Evolutionary conservation across 2,113 vertebrate species (phyloP).

Genomic region (Heptranchias perlo): DNA sequence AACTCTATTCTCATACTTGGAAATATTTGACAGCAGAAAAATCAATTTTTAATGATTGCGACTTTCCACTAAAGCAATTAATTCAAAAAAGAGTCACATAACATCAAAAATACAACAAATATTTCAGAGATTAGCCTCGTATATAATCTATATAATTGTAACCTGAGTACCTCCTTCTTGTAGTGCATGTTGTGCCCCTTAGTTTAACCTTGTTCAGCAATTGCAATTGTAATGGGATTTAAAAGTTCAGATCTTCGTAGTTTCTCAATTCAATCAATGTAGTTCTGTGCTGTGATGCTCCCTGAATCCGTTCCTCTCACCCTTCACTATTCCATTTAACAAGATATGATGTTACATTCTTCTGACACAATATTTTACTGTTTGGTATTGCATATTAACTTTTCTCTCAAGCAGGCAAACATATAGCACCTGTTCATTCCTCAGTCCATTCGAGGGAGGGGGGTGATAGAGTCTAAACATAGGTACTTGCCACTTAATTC

Average conservation of each 20-base stretch:
- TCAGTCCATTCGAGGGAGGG: neutral
- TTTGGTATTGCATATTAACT: neutral
- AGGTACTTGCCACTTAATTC: neutral
- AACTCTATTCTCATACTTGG: neutral
- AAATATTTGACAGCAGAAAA: neutral
- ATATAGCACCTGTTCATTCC: neutral
- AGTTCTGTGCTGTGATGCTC: neutral
- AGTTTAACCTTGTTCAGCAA: neutral
- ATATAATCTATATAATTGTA: neutral
- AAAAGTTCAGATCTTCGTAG: neutral
- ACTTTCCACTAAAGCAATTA: neutral
- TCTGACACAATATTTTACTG: neutral
- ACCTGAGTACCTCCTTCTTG: neutral
- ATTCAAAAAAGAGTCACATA: neutral
- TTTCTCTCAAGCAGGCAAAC: neutral
- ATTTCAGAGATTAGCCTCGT: neutral
- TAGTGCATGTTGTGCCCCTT: neutral
- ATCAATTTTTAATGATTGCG: neutral
- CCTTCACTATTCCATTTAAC: neutral
- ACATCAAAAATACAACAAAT: neutral
- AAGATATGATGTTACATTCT: neutral
- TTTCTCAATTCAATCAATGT: neutral
- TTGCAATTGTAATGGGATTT: neutral
- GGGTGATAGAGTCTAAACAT: neutral
- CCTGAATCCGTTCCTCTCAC: neutral